These are phyloP conservation scores for Entomyzon cyanotis DNA, from an alignment of 2,113 vertebrate species.

Conservation along the genomic window DNA sequence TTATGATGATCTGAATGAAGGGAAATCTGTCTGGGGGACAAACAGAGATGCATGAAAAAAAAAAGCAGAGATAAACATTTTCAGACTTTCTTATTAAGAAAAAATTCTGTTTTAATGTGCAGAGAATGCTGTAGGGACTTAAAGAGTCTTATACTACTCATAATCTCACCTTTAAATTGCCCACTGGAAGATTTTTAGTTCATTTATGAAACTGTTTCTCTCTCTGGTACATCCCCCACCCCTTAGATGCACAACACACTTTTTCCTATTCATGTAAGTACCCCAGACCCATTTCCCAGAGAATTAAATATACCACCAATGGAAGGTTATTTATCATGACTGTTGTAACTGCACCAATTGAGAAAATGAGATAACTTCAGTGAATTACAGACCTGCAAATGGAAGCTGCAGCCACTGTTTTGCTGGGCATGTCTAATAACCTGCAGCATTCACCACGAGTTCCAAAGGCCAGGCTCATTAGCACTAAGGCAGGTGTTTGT, in stretches of 20 bases:
- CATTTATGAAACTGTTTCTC: conserved; percentile 29
- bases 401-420: conserved; percentile 18
- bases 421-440: conserved; percentile 40
- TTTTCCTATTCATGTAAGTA: conserved; percentile 1
- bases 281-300: conserved; percentile 30
- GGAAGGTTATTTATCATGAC: conserved; percentile 53
- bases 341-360: conserved; percentile 55
- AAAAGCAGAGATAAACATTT: background rate
- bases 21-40: background rate
- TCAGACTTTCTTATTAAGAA: conserved; percentile 3
- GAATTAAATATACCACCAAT: conserved; percentile 20
- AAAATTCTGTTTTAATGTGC: background rate
- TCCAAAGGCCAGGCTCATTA: conserved; percentile 49
- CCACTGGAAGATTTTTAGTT: conserved; percentile 31
- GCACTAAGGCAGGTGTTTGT: conserved; percentile 31
- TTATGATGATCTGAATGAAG: conserved; percentile 9
- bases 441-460: conserved; percentile 25
- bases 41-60: background rate
- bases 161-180: conserved; percentile 46
- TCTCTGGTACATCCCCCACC: background rate
- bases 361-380: conserved; percentile 36
- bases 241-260: background rate
- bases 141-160: background rate
- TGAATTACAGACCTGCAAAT: conserved; percentile 55
- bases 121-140: background rate